Conservation (phyloP, 2,888 invertebrate species). For the Caenorhabditis japonica region DNA sequence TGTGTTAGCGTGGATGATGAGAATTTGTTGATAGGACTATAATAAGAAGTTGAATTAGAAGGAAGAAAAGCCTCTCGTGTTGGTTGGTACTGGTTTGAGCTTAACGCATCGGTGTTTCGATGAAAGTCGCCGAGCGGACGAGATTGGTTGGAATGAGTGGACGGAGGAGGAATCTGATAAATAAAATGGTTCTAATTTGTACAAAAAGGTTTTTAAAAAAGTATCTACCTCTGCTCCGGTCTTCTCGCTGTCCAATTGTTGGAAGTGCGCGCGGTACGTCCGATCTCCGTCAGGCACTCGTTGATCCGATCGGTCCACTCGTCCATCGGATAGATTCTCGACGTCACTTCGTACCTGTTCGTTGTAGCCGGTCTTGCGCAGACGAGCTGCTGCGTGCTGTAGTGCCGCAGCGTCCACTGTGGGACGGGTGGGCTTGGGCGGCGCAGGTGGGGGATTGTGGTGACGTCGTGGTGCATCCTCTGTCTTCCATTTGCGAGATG, state of each 20-base stretch:
- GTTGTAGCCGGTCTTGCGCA: constrained; percentile 77
- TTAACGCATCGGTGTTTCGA: constrained; percentile 72
- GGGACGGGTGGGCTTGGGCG: constrained; percentile 71
- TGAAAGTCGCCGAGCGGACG: constrained; percentile 71
- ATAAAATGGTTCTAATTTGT: too few relatives aligned
- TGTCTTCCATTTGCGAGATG: constrained; percentile 75
- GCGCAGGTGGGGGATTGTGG: constrained; percentile 68
- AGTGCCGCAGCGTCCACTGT: constrained; percentile 74
- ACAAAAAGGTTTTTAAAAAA: too few relatives aligned
- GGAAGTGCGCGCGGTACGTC: constrained; percentile 71
- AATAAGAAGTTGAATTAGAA: constrained; percentile 18
- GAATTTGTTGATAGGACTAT: constrained; percentile 36
- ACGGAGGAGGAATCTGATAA: constrained; percentile 67
- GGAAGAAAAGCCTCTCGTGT: constrained; percentile 48
- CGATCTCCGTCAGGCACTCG: constrained; percentile 74
- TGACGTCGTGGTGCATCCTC: constrained; percentile 74
- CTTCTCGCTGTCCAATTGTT: constrained; percentile 66
- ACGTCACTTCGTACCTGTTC: constrained; percentile 67
- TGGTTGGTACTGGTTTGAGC: constrained; percentile 29
- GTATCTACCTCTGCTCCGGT: constrained; percentile 72
- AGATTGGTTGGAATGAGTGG: constrained; percentile 72
- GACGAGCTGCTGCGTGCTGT: constrained; percentile 76
- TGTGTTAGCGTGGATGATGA: constrained; percentile 46
- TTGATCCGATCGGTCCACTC: constrained; percentile 74
- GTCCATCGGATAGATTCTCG: constrained; percentile 63